Evolutionary conservation across 1,140 invertebrate species (phyloP), one percentile per base, ranked within the genome.

Genomic region (Brachionus angularis): DNA sequence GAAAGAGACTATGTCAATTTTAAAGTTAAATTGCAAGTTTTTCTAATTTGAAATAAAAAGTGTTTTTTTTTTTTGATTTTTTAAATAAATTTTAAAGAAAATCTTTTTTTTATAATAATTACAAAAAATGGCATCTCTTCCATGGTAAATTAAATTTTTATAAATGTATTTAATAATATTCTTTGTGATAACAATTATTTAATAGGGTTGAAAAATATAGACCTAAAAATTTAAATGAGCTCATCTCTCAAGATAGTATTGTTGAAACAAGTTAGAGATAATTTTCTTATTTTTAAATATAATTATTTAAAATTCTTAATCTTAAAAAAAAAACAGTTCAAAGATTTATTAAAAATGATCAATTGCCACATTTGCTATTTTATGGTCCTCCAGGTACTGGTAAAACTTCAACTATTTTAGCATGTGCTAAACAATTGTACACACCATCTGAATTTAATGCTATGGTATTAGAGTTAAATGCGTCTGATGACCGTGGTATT

Each of bases 331-430:
- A n/a, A n/a, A n/a, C n/a, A 97, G 94, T 98, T 75, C 88, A 87
- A 72, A 91, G 89, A 79, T 96, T 97, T 80, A 93, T 98, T 50
- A 85, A 88, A 72, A 89, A 94, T 78, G 88, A 95, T 79, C 88
- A 92, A 74, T 80, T 99, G 39, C 96, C 96, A 2, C 96, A 99
- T 85, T 83, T 99, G 29, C 82, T 99, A 16, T 92, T 99, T 74
- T 98, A 99, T 86, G 96, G 96, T 1, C 96, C 96, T 42, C 95
- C 96, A 8, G 96, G 96, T 53, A 98, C 95, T 50, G 95, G 95
- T 21, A 98, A 98, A 85, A 98, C 96, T 0, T 96, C 91, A 75
- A 98, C 96, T 18, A 98, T 99, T 75, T 82, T 98, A 70, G 96
- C 96, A 36, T 93, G 92, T 83, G 95, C 96, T 1, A 88, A 86